Evolutionary conservation across 2,113 vertebrate species (phyloP).

Genomic region (Cyanoramphus novaezelandiae): DNA sequence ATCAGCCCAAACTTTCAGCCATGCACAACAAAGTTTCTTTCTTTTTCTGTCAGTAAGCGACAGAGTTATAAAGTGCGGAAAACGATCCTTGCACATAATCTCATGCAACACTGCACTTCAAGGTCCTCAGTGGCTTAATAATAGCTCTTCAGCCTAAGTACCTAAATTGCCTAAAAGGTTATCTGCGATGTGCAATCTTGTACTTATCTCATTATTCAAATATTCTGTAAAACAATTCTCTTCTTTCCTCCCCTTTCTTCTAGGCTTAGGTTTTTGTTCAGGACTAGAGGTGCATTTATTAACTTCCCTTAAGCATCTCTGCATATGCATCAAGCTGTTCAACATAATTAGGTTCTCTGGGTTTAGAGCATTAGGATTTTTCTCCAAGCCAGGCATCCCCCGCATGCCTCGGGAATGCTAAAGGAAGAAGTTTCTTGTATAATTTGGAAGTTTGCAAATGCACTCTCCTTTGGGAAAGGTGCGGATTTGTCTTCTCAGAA

Average conservation of each 20-base stretch:
- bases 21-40: constrained; percentile 30
- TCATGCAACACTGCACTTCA: constrained; percentile 78
- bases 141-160: constrained; percentile 61
- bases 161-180: constrained; percentile 41
- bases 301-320: not conserved
- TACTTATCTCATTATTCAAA: constrained; percentile 53
- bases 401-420: not conserved
- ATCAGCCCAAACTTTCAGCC: constrained; percentile 50
- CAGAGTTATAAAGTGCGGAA: constrained; percentile 70
- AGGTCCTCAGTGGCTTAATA: constrained; percentile 73
- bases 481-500: not conserved
- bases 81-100: constrained; percentile 79
- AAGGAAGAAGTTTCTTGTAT: not conserved
- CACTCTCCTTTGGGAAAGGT: not conserved
- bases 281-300: not conserved
- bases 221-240: constrained; percentile 36
- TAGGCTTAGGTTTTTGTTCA: not conserved
- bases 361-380: not conserved
- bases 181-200: not conserved
- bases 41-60: constrained; percentile 28
- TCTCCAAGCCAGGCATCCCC: not conserved
- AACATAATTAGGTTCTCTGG: not conserved
- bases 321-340: not conserved
- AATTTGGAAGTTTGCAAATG: not conserved
- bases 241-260: not conserved